Evolutionary conservation across 2,888 invertebrate species (phyloP), one percentile per base, ranked within the genome.

Genomic region (Microctonus hyperodae): DNA sequence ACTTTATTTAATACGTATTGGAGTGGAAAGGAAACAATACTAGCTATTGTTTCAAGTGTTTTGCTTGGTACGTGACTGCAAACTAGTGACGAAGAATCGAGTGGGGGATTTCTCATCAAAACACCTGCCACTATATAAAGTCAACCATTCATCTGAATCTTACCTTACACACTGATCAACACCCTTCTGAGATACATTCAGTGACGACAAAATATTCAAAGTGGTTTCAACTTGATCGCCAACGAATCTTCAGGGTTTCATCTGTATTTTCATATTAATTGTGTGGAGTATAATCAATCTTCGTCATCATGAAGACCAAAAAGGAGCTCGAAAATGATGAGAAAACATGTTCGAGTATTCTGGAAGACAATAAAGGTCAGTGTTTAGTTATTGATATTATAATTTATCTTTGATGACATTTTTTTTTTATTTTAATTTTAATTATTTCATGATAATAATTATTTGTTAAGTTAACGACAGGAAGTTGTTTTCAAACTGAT

Each of bases 101-200:
- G 64, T 68, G 71, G 69, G 66, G 67, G 16, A 48, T 28, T 22
- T 25, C 59, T 44, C 28, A 60, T 62, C 31, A 61, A 66, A 58
- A 31, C 62, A 48, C 58, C 64, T 57, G 25, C 37, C 28, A 58
- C 67, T 71, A 68, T 71, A 71, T 67, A 68, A 71, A 68, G 65
- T 31, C 64, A 62, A 57, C 60, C 63, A 58, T 65, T 68, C 55
- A 55, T 63, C 63, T 66, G 64, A 67, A 69, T 68, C 64, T 65
- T 65, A 59, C 31, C 62, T 59, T 48, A 66, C 59, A 48, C 28
- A 9, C 28, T 20, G 16, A 37, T 22, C n/a, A 11, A 16, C n/a
- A 28, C 23, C 31, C 16, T 31, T 28, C 13, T 16, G 10, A 25
- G 25, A 20, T 6, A 58, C 44, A 44, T 20, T 16, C 6, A 16